phyloP scores from a whole-genome alignment of 2,797 vertebrate species.

The Phoebastria nigripes region DNA sequence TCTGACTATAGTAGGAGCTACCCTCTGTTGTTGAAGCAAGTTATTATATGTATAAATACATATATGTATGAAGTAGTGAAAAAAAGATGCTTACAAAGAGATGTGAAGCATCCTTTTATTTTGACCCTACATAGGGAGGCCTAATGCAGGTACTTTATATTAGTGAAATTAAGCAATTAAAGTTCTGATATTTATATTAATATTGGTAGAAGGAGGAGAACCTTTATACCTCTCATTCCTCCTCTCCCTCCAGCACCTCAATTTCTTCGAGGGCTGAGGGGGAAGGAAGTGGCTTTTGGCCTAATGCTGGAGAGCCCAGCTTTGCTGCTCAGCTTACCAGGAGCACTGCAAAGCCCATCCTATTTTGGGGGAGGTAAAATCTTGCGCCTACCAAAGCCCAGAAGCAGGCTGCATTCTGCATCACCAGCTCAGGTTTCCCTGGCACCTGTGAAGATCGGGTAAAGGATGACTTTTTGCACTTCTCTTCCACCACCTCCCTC shows the following conservation, averaged over 20 bases:
- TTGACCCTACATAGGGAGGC: rapidly evolving
- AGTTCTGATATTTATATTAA: not conserved
- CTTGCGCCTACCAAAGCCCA: rapidly evolving
- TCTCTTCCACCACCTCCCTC: not conserved
- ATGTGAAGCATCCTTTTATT: not conserved
- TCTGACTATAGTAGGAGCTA: not conserved
- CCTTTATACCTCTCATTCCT: rapidly evolving
- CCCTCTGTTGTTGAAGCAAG: not conserved
- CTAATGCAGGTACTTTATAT: rapidly evolving
- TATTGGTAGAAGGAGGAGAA: not conserved
- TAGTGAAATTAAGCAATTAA: not conserved
- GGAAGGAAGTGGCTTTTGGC: not conserved
- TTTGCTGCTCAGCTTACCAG: not conserved
- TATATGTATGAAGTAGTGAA: not conserved
- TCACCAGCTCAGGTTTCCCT: not conserved
- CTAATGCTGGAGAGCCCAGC: not conserved
- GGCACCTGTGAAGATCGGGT: not conserved
- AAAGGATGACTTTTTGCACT: not conserved
- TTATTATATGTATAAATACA: not conserved
- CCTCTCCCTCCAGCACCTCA: not conserved
- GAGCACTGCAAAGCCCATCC: not conserved
- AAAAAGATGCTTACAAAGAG: not conserved
- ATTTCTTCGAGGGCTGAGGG: not conserved
- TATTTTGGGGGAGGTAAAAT: not conserved
- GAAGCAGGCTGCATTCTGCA: not conserved